Evolutionary conservation across 2,797 vertebrate species (phyloP).

Genomic region (Choloepus didactylus): DNA sequence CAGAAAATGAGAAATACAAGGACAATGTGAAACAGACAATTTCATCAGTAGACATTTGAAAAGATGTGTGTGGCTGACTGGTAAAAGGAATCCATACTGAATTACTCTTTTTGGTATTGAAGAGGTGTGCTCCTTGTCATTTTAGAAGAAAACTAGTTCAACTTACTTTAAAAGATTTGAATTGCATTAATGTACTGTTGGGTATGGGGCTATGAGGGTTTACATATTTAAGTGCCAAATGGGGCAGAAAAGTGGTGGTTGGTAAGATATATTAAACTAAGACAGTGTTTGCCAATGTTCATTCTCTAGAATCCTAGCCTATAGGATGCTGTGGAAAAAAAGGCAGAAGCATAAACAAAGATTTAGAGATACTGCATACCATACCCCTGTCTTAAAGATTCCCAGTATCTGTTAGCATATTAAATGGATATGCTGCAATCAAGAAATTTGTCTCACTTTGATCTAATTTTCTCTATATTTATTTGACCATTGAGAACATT

Average conservation of each 20-base stretch:
- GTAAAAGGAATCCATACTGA: not conserved
- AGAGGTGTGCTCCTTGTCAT: not conserved
- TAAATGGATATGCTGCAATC: not conserved
- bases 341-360: not conserved
- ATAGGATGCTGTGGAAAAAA: not conserved
- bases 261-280: not conserved
- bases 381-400: not conserved
- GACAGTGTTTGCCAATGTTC: not conserved
- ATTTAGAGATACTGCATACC: not conserved
- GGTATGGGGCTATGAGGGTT: not conserved
- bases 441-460: slow-evolving; percentile 2
- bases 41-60: not conserved
- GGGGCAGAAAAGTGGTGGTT: not conserved
- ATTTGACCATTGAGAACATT: slow-evolving; percentile 12
- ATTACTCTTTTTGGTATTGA: slow-evolving; percentile 8
- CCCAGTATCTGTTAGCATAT: not conserved
- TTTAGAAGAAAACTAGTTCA: not conserved
- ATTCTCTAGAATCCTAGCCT: not conserved
- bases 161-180: not conserved
- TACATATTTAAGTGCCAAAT: slow-evolving; percentile 14
- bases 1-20: not conserved
- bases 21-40: not conserved
- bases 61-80: not conserved
- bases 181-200: not conserved
- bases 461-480: slow-evolving; percentile 57